Evolutionary conservation across 2,797 vertebrate genomes (phyloP).

Genomic region (Gambusia yucatana): DNA sequence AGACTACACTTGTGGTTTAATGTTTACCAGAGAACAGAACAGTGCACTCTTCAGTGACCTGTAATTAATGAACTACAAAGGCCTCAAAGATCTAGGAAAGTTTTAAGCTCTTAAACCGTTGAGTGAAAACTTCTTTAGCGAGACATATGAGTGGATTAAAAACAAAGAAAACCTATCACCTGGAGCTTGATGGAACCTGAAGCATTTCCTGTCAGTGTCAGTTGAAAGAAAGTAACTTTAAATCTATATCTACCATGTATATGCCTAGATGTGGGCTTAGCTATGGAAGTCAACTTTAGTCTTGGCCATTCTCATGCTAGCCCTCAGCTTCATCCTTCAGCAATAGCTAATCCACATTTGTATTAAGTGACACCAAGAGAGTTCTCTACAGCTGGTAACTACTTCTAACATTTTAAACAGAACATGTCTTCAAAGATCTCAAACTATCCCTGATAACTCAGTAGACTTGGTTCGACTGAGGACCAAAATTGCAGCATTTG

Average conservation of each 20-base stretch:
- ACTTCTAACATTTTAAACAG: not conserved
- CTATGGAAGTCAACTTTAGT: too few species aligned
- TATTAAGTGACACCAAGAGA: not conserved
- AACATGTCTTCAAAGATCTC: not conserved
- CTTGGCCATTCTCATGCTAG: too few species aligned
- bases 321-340: too few species aligned
- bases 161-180: not conserved
- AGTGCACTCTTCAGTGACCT: not conserved
- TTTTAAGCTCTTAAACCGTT: not conserved
- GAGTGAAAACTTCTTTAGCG: not conserved
- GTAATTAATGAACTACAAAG: not conserved
- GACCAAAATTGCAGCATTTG: too few species aligned
- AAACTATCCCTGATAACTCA: too few species aligned
- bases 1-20: not conserved
- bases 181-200: not conserved
- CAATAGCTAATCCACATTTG: not conserved
- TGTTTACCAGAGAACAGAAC: not conserved
- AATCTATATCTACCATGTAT: too few species aligned
- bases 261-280: too few species aligned
- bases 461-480: too few species aligned
- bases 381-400: not conserved
- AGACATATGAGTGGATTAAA: too few species aligned
- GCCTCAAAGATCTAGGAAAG: not conserved
- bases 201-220: too few species aligned
- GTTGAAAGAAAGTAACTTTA: too few species aligned